Base-by-base conservation (phyloP, 2,797 vertebrate genomes). In the Gymnocypris eckloni region DNA sequence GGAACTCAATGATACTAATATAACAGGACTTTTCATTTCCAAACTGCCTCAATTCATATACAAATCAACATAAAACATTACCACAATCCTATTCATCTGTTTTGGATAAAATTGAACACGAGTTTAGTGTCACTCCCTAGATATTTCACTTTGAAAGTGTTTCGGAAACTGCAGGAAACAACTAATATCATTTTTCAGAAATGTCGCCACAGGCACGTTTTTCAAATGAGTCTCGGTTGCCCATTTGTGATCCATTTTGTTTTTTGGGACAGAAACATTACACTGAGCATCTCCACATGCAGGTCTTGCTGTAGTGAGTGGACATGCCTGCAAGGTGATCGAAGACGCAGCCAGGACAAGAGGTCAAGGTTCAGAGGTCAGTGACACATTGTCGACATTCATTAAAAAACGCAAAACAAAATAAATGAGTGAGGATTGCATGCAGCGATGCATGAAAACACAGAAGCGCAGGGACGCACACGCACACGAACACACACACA, bases 391-490 rank as follows among this genome's bases (percentile, higher is more conserved):
- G 15, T 28, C 76, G 72, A 79, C 54, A 84, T 82, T 15, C 84
- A 82, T 84, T 67, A 28, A 84, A 82, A 89, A 43, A 82, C 71
- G 89, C 25, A 67, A 83, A 81, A 33, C 56, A 45, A 79, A 87
- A 76, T 50, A 80, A 69, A 81, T 54, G 59, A 85, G n/a, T 86
- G 79, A 50, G 76, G 80, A 79, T 7, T 48, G 72, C 88, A 89
- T 89, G 89, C 89, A 81, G 75, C 71, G 25, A 81, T 85, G 87
- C 69, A 37, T 87, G 87, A 50, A 88, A 37, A 75, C 86, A 88
- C 85, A 88, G 88, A 89, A 88, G 86, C 85, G 72, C 85, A 88
- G 83, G 43, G 81, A 90, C 86, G 4, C 76, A 87, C 61, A 79
- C 73, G 48, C 54, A 86, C 22, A 70, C 79, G 20, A 50, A 33